Evolutionary conservation across 2,113 vertebrate species (phyloP).

Genomic region (Aythya baeri): DNA sequence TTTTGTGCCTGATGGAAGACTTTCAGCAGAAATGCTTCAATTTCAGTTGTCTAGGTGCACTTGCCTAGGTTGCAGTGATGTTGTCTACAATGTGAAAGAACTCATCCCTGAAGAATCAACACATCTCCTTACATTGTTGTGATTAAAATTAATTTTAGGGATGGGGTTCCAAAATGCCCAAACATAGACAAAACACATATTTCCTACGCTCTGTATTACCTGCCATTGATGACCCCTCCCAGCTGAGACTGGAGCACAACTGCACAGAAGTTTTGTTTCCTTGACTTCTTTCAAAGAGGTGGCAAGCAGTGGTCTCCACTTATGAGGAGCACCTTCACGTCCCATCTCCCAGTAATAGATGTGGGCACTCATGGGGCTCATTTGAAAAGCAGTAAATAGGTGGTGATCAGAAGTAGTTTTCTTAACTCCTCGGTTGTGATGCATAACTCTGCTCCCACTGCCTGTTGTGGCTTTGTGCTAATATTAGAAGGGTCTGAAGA

Average conservation of each 20-base stretch:
- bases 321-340: neutral
- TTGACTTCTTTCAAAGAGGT: neutral
- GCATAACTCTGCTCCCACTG: fast-evolving
- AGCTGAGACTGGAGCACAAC: neutral
- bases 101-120: neutral
- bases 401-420: neutral
- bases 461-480: neutral
- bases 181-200: neutral
- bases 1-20: neutral
- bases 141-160: neutral
- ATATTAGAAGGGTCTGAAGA: neutral
- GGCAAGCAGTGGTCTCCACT: neutral
- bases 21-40: neutral
- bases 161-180: neutral
- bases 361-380: fast-evolving
- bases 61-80: neutral
- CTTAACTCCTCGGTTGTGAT: neutral
- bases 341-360: neutral
- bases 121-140: neutral
- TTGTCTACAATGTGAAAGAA: neutral
- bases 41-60: neutral
- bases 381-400: neutral
- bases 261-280: neutral
- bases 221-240: neutral
- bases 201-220: fast-evolving